Base-by-base conservation (phyloP, 1,140 invertebrate genomes). In the Tyrophagus putrescentiae region DNA sequence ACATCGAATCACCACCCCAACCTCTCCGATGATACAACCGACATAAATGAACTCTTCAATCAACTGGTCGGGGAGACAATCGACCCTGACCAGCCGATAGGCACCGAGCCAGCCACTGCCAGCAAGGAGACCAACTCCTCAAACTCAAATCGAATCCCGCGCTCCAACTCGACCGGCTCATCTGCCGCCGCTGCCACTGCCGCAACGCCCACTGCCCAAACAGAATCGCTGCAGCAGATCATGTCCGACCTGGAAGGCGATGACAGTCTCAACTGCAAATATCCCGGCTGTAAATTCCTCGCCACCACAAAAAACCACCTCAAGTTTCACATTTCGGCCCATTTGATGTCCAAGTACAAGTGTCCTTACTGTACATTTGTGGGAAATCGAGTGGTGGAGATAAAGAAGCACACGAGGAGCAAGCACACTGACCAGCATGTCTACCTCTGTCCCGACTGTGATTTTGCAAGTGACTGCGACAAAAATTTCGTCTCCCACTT, bases 351-450 rank as follows among this genome's bases (percentile, higher is more conserved):
- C 21, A 59, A 59, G 29, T 59, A 59, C 41, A 59, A 59, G 27
- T 59, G 57, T 59, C 57, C 57, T 9, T 59, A 59, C 27, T 59
- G 57, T 59, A 42, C 57, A 23, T 59, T 42, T 45, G 57, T 59
- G 2, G 57, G 39, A 11, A 59, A 59, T 28, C 34, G 36, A 21
- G 11, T 59, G 25, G 28, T 59, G 1, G 57, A 59, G n/a, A 59
- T 59, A 23, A 41, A 42, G 25, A 7, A 45, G 11, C 57, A 59
- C 36, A 59, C 50, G 18, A 23, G 44, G 13, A 59, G 50, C 18
- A 59, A 59, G 34, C 57, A 59, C 27, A n/a, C 34, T 4, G 39
- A 27, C 9, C 57, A 42, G 9, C 34, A 59, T 34, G 57, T 59
- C 1, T 59, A 25, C 23, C 41, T 42, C 1, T 59, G 57, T 25